phyloP scores from a whole-genome alignment of 1,140 invertebrate species.

The Drosophila saltans region DNA sequence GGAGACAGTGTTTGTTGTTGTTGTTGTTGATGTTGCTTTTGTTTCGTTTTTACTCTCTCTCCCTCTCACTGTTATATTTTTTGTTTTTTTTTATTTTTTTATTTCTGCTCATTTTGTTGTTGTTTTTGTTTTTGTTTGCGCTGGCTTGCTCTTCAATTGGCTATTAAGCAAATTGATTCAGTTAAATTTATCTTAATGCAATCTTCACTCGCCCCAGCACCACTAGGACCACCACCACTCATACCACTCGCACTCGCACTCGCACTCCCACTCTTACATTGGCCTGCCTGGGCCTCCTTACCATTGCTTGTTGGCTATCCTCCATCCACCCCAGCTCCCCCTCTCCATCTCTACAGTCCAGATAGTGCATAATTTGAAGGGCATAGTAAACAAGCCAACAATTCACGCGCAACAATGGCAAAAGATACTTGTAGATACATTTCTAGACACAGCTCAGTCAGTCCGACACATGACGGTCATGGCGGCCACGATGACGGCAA shows the following conservation, averaged over 20 bases:
- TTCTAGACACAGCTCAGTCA: constrained; percentile 23
- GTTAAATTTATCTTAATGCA: constrained; percentile 83
- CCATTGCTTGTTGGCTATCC: constrained; percentile 1
- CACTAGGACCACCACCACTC: constrained; percentile 7
- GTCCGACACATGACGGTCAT: constrained; percentile 63
- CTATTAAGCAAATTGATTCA: constrained; percentile 83
- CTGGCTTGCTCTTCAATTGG: constrained; percentile 80
- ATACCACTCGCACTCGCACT: background rate
- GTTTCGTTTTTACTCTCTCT: background rate
- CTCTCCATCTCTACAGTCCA: constrained; percentile 8
- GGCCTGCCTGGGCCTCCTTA: background rate
- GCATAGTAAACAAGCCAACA: constrained; percentile 81
- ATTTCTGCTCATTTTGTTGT: constrained; percentile 32
- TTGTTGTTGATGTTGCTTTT: constrained; percentile 21
- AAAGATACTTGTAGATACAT: constrained; percentile 59
- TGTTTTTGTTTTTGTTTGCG: constrained; percentile 50
- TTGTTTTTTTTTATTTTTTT: constrained; percentile 36
- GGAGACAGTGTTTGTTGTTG: constrained; percentile 71
- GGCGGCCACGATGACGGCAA: constrained; percentile 32
- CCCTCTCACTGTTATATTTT: background rate
- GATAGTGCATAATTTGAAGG: constrained; percentile 81
- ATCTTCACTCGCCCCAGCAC: constrained; percentile 65
- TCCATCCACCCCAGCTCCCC: background rate
- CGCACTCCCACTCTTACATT: background rate
- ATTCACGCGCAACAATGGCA: constrained; percentile 76